phyloP scores from a whole-genome alignment of 2,113 vertebrate species.

The Rhombomys opimus region DNA sequence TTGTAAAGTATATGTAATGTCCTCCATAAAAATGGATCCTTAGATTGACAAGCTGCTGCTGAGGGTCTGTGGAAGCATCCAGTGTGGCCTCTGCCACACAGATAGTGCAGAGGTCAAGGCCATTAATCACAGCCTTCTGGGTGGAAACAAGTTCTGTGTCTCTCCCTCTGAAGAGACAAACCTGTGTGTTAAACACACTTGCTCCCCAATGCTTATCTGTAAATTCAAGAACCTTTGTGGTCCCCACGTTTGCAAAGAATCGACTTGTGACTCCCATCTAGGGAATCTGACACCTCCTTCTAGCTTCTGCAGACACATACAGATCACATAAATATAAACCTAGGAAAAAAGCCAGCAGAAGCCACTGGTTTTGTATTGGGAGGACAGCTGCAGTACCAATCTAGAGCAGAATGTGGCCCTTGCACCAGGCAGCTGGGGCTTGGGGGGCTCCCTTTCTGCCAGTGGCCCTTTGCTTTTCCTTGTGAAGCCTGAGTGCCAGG shows the following conservation, averaged over 20 bases:
- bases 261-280: not conserved
- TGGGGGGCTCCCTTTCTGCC: not conserved
- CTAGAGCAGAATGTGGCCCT: not conserved
- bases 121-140: not conserved
- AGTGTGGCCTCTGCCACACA: not conserved
- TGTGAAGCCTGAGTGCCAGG: not conserved
- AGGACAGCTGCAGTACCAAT: not conserved
- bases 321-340: too few species aligned
- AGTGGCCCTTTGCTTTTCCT: not conserved
- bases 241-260: not conserved
- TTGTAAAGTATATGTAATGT: not conserved
- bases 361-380: rapidly evolving
- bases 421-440: not conserved
- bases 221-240: not conserved
- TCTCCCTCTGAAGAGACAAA: not conserved
- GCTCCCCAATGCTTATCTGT: not conserved
- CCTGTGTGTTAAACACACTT: not conserved
- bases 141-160: not conserved
- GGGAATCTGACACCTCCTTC: not conserved
- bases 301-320: not conserved
- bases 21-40: too few species aligned
- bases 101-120: not conserved
- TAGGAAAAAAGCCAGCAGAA: not conserved
- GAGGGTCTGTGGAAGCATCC: not conserved
- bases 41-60: not conserved